Evolutionary conservation across 2,888 invertebrate genomes (phyloP).

Genomic region (Phymatocera aterrima): DNA sequence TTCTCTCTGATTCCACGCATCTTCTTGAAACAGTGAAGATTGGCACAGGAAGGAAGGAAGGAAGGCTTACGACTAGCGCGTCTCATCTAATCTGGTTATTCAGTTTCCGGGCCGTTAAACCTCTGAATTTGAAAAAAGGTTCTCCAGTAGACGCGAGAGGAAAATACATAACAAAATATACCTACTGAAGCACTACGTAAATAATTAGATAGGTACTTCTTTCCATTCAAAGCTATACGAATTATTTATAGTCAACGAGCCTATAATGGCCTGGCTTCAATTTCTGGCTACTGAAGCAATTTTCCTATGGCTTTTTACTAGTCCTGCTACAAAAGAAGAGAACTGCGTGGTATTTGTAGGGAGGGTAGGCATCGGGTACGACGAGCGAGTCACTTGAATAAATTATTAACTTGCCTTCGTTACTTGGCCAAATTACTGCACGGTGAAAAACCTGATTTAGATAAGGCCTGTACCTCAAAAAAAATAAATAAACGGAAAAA

Average conservation of each 20-base stretch:
- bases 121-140: background rate
- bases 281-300: constrained; percentile 19
- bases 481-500: too few relatives aligned
- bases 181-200: background rate
- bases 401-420: constrained; percentile 31
- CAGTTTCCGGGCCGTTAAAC: constrained; percentile 9
- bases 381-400: constrained; percentile 24
- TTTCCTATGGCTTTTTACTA: background rate
- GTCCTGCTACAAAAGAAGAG: background rate
- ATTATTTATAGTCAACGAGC: background rate
- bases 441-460: constrained; percentile 21
- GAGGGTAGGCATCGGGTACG: background rate
- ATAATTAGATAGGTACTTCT: constrained; percentile 5
- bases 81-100: constrained; percentile 27
- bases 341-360: background rate
- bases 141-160: background rate
- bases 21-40: constrained; percentile 6
- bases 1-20: background rate
- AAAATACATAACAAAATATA: background rate
- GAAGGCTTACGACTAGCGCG: constrained; percentile 14
- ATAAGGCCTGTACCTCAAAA: constrained; percentile 23
- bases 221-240: background rate
- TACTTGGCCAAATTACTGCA: constrained; percentile 34
- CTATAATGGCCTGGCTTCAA: constrained; percentile 21
- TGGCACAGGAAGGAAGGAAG: too few relatives aligned